Percentiles rank a stretch among this genome's conserved stretches.
Conservation (phyloP, 2,797 vertebrate species). For the Nannoperca obscura region DNA sequence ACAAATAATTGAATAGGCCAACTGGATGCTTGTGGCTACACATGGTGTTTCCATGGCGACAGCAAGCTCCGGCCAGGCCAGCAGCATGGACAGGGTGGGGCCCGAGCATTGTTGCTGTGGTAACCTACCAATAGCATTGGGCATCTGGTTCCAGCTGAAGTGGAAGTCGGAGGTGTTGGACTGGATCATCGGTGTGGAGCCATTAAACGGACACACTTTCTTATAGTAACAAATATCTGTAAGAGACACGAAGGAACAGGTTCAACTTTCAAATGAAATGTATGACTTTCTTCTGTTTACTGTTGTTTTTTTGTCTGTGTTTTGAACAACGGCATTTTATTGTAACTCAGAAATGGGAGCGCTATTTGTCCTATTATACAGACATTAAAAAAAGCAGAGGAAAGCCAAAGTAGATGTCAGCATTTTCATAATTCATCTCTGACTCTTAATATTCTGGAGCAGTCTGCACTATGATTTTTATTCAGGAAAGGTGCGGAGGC, state of each 20-base stretch:
- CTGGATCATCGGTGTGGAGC: slow-evolving; percentile 94
- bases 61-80: slow-evolving; percentile 59
- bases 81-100: slow-evolving; percentile 52
- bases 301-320: not conserved
- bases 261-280: not conserved
- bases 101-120: slow-evolving; percentile 53
- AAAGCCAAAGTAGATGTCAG: not conserved
- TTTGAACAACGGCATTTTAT: slow-evolving; percentile 6
- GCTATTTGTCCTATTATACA: not conserved
- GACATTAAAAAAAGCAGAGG: slow-evolving; percentile 2
- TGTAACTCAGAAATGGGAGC: not conserved
- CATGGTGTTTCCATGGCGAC: slow-evolving; percentile 73
- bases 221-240: slow-evolving; percentile 96
- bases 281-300: not conserved
- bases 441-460: slow-evolving; percentile 25
- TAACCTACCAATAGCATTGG: slow-evolving; percentile 93
- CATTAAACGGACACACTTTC: slow-evolving; percentile 95
- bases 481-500: slow-evolving; percentile 2
- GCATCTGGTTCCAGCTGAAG: slow-evolving; percentile 99
- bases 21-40: slow-evolving; percentile 51
- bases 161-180: slow-evolving; percentile 95
- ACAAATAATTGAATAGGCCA: slow-evolving; percentile 44
- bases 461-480: slow-evolving; percentile 23
- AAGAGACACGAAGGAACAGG: slow-evolving; percentile 29
- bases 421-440: slow-evolving; percentile 12